Conservation (phyloP, 1,140 invertebrate species). For the Cydia splendana region DNA sequence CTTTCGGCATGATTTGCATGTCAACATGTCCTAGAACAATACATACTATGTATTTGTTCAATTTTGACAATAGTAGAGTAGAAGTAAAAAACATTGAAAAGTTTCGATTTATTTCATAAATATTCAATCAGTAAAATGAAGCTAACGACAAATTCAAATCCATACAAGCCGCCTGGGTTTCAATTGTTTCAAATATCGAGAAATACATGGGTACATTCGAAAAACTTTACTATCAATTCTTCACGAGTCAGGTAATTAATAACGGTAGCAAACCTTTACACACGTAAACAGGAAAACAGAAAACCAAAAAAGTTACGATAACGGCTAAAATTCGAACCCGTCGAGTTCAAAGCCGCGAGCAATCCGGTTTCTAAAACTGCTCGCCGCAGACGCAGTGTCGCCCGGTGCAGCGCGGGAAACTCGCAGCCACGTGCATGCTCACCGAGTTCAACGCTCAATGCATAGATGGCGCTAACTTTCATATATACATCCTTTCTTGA, state of each 20-base stretch:
- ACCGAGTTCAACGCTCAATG: conserved; percentile 45
- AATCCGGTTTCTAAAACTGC: conserved; percentile 12
- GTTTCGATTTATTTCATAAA: too few relatives aligned
- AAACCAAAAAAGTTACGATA: background rate
- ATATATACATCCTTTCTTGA: conserved; percentile 1
- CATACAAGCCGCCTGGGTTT: background rate
- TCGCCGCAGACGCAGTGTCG: conserved; percentile 41
- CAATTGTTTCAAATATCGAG: background rate
- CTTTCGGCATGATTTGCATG: too few relatives aligned
- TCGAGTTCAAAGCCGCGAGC: background rate
- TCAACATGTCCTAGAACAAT: too few relatives aligned
- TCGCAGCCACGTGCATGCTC: conserved; percentile 34
- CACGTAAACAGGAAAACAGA: conserved; percentile 6
- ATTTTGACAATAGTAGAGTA: too few relatives aligned
- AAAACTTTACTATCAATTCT: background rate
- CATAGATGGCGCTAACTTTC: conserved; percentile 54
- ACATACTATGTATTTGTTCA: too few relatives aligned
- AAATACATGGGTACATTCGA: background rate
- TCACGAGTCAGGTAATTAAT: background rate
- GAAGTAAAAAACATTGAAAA: too few relatives aligned
- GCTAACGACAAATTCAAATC: too few relatives aligned
- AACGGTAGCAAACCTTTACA: background rate
- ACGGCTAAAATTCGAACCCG: conserved; percentile 21
- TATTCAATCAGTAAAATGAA: too few relatives aligned
- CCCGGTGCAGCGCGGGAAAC: conserved; percentile 36